Percentiles rank a stretch among this genome's conserved stretches.
phyloP scores from a whole-genome alignment of 2,113 vertebrate genomes.

The Desmodus rotundus region DNA sequence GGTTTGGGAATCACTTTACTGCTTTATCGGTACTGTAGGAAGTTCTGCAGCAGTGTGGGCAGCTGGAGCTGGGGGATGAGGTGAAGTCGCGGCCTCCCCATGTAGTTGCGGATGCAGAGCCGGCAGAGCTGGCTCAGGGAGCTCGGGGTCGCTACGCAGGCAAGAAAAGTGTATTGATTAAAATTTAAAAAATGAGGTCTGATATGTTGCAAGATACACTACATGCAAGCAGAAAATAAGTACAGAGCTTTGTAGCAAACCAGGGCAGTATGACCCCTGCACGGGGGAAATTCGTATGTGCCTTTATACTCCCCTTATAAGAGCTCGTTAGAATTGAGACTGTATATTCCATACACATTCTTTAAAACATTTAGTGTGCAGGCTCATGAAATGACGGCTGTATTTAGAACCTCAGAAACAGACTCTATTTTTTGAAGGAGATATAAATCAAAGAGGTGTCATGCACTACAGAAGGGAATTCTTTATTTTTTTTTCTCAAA shows the following conservation, averaged over 20 bases:
- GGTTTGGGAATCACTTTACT: neutral
- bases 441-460: neutral
- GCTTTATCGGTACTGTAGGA: constrained; percentile 91
- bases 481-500: neutral
- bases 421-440: neutral
- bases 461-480: neutral
- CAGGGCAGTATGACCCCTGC: neutral
- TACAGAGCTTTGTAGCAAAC: neutral
- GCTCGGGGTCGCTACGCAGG: constrained; percentile 86
- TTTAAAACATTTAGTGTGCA: neutral
- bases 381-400: neutral
- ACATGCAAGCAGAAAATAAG: neutral
- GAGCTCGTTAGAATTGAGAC: neutral
- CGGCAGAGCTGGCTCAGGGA: constrained; percentile 92
- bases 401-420: neutral
- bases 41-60: constrained; percentile 88
- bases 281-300: neutral
- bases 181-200: neutral
- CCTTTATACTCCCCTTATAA: neutral
- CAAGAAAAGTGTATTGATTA: neutral
- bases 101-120: constrained; percentile 87
- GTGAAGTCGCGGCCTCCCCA: constrained; percentile 88
- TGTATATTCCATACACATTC: neutral
- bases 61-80: constrained; percentile 91
- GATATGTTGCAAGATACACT: neutral